Base-by-base conservation (phyloP, 2,888 invertebrate species). In the Nemotelus nigrinus region DNA sequence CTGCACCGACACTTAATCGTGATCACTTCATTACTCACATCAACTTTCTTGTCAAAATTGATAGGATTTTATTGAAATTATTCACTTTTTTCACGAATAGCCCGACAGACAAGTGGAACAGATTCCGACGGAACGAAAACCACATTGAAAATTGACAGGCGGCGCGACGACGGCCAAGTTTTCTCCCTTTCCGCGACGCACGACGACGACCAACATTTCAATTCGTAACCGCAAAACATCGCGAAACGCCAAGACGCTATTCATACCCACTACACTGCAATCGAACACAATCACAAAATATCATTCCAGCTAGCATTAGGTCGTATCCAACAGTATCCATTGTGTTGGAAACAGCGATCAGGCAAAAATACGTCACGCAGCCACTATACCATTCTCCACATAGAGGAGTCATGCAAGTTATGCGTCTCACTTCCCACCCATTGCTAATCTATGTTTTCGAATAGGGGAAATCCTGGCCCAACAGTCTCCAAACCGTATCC, bases 111-210 rank as follows among this genome's bases (percentile, higher is more conserved):
- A 25, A 25, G 25, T 43, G 43, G 5, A 39, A 10, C 53, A 10
- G 53, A 10, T 53, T 10, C 5, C 41, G 63, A 53, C 68, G 50
- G 68, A 68, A 68, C 68, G 68, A 41, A 68, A 10, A 50, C 7
- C 68, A 47, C 41, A 47, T 6, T 65, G 48, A 10, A 48, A 68
- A 68, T 2, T 68, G 68, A 68, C 68, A 68, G 10, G 68, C 68
- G 55, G 70, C 55, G 55, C 70, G 70, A 41, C 68, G 53, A 41
- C 68, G 25, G 58, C n/a, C n/a, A 41, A 41, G 10, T 8, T 65
- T 65, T 47, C 10, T 65, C 65, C 7, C 45, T 45, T 47, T 45
- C 55, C 55, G 43, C 70, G 8, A 44, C 8, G 68, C 3, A n/a
- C 50, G 53, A 39, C 43, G 6, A 41, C 41, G 39, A 39, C 68